A percentile compares a stretch with the other conserved stretches of the same genome.
Evolutionary conservation across 2,113 vertebrate genomes (phyloP).

Genomic region (Varanus salvator): DNA sequence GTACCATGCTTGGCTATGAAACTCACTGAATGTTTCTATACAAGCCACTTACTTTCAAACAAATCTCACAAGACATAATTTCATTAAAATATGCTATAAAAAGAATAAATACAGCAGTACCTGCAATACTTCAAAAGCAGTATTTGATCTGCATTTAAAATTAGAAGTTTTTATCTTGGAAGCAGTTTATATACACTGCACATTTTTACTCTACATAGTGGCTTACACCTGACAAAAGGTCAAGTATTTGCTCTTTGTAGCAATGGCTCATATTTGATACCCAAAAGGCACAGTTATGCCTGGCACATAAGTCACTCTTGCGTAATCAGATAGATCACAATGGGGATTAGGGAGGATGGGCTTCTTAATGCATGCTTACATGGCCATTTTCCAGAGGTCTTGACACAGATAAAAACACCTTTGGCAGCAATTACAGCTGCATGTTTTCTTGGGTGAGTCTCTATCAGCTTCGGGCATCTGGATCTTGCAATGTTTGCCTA

Average conservation of each 20-base stretch:
- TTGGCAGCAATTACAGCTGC: too few species aligned
- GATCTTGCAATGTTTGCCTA: too few species aligned
- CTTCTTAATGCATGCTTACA: neutral
- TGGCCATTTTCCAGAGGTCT: neutral
- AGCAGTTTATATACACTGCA: fast-evolving
- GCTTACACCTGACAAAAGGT: neutral
- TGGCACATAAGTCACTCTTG: neutral
- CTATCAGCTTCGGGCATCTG: too few species aligned
- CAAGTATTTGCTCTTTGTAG: too few species aligned
- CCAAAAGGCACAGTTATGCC: neutral
- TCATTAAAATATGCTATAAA: neutral
- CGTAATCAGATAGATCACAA: neutral
- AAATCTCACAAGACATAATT: neutral
- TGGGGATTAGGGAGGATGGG: neutral
- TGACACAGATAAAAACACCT: neutral
- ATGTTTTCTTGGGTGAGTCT: too few species aligned
- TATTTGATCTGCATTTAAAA: neutral
- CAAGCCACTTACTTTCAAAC: neutral
- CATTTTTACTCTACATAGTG: neutral
- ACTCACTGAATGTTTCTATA: neutral
- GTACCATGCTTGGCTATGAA: neutral
- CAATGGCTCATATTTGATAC: neutral
- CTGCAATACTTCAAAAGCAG: neutral
- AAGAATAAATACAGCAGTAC: neutral
- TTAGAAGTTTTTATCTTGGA: fast-evolving